phyloP scores from a whole-genome alignment of 2,888 invertebrate genomes.

The Tipula lateralis region DNA sequence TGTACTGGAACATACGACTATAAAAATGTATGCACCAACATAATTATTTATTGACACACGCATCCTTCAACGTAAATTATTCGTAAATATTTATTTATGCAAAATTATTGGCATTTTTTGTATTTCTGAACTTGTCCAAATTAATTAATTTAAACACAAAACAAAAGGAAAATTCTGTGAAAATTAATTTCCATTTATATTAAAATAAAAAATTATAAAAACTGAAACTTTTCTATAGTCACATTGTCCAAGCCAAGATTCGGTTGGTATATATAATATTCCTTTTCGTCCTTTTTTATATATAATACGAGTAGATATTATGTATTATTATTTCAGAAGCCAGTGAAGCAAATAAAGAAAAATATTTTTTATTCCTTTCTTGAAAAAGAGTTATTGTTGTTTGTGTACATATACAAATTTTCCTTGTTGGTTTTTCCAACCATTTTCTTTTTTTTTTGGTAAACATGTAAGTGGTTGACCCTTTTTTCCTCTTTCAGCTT shows the following conservation, averaged over 20 bases:
- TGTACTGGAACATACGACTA: too few species aligned
- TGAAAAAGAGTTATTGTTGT: background rate
- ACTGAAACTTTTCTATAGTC: background rate
- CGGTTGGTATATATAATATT: background rate
- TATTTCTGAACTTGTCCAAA: background rate
- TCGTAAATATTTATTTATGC: background rate
- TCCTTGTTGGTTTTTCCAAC: background rate
- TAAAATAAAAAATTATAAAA: background rate
- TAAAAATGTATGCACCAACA: background rate
- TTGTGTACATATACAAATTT: background rate
- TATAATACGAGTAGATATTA: too few species aligned
- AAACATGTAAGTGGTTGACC: slow-evolving; percentile 19
- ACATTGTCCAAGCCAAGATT: background rate
- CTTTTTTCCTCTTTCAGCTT: background rate
- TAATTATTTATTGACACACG: background rate
- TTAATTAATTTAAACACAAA: background rate
- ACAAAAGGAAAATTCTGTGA: background rate
- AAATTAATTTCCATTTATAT: background rate
- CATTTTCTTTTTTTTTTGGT: background rate
- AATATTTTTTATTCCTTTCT: background rate
- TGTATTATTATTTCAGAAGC: background rate
- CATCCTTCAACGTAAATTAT: background rate
- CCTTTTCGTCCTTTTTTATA: background rate
- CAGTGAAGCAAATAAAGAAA: slow-evolving; percentile 7
- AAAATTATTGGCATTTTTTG: background rate